Evolutionary conservation across 2,113 vertebrate genomes (phyloP).

Genomic region (Gila orcuttii): DNA sequence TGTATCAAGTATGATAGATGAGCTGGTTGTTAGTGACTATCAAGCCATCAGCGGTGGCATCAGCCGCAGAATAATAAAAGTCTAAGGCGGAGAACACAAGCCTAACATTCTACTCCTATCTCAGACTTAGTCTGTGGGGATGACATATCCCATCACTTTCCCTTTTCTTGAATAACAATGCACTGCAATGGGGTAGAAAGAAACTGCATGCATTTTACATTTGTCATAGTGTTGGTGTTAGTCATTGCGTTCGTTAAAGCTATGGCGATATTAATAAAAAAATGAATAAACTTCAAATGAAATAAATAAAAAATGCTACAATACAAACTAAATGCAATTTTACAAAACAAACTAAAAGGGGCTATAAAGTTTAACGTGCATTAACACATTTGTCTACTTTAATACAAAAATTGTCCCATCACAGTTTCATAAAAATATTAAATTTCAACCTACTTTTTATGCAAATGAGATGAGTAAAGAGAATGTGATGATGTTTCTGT

Average conservation of each 20-base stretch:
- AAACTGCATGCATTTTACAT: not conserved
- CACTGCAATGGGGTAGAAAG: not conserved
- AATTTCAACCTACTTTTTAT: not conserved
- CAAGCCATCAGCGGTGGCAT: not conserved
- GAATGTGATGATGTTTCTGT: too few species aligned
- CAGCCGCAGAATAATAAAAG: not conserved
- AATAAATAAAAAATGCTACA: too few species aligned
- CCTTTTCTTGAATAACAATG: constrained; percentile 10
- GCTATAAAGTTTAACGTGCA: too few species aligned
- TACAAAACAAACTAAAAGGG: not conserved
- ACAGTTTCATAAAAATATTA: not conserved
- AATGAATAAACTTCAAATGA: too few species aligned
- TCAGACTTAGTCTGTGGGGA: not conserved
- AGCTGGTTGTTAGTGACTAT: not conserved
- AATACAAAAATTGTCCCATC: too few species aligned
- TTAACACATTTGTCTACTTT: too few species aligned
- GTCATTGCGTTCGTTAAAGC: too few species aligned
- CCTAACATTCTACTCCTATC: not conserved
- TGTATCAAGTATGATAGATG: constrained; percentile 3
- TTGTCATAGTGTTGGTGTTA: too few species aligned
- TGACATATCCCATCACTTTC: not conserved
- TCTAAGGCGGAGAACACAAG: not conserved
- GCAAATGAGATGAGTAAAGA: not conserved
- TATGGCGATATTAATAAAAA: too few species aligned
- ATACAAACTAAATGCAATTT: not conserved